phyloP scores from a whole-genome alignment of 2,888 invertebrate species.

The Macroteleia sp. region DNA sequence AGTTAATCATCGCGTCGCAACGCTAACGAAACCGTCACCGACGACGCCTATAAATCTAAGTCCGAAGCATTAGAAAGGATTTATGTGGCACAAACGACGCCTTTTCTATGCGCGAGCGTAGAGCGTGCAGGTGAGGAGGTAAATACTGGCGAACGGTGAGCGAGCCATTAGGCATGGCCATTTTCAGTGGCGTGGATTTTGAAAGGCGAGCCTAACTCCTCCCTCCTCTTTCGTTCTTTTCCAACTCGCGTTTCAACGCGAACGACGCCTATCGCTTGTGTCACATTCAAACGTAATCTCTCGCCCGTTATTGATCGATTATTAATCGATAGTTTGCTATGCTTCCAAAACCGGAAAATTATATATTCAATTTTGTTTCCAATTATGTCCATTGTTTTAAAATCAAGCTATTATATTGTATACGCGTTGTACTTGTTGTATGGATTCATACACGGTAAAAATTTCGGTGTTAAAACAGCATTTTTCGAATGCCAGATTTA shows the following conservation, averaged over 20 bases:
- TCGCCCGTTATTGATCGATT: constrained; percentile 6
- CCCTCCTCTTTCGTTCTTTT: too few species aligned
- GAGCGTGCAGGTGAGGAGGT: constrained; percentile 48
- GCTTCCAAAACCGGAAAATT: too few species aligned
- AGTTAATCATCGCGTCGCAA: constrained; percentile 50
- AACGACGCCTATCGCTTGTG: constrained; percentile 22
- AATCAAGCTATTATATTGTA: too few species aligned
- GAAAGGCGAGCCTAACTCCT: constrained; percentile 55
- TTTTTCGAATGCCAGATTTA: too few species aligned
- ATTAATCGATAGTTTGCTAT: neutral
- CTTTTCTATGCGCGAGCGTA: constrained; percentile 51
- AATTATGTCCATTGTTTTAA: too few species aligned
- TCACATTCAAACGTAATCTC: constrained; percentile 5
- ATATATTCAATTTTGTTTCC: too few species aligned
- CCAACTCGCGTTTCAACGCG: neutral
- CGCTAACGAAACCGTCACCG: constrained; percentile 58
- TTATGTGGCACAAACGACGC: constrained; percentile 63
- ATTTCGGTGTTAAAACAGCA: too few species aligned
- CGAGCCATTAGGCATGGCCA: constrained; percentile 67
- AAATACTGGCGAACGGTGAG: constrained; percentile 57
- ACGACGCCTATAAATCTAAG: constrained; percentile 60
- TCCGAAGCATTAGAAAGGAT: constrained; percentile 60
- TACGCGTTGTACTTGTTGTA: too few species aligned
- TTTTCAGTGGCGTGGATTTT: constrained; percentile 64
- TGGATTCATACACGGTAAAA: too few species aligned